Percentiles rank a stretch among this genome's conserved stretches.
Evolutionary conservation across 2,113 vertebrate genomes (phyloP).

Genomic region (Antechinus stuartii): DNA sequence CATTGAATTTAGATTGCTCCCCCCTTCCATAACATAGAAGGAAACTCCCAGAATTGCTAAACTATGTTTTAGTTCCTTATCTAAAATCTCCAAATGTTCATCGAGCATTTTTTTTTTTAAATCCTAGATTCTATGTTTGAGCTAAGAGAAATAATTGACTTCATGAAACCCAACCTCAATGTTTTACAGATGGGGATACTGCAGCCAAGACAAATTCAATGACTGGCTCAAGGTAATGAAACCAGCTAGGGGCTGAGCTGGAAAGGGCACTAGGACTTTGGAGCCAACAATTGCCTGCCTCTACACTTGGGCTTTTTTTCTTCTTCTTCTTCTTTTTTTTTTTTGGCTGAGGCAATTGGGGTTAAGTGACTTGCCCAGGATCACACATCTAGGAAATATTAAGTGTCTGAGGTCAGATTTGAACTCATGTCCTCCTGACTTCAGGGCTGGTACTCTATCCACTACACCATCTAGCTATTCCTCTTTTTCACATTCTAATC

Average conservation of each 20-base stretch:
- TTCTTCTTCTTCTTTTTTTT: no score
- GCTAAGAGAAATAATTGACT: neutral
- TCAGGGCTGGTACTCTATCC: no score
- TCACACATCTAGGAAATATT: no score
- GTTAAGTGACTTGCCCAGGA: no score
- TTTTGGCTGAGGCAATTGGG: no score
- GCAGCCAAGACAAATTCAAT: neutral
- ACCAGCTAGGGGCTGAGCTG: neutral
- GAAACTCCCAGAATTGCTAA: neutral
- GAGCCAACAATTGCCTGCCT: no score
- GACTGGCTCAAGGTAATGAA: neutral
- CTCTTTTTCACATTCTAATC: neutral
- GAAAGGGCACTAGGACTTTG: neutral
- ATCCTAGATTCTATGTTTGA: neutral
- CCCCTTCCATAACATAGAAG: neutral
- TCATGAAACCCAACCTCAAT: neutral
- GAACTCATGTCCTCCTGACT: no score
- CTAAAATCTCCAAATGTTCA: neutral
- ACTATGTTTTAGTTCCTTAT: neutral
- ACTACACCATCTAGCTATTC: no score
- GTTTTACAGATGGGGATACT: neutral
- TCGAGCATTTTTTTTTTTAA: neutral
- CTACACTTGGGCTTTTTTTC: neutral
- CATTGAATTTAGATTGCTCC: neutral
- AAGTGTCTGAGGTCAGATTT: no score